A percentile compares a stretch with the other conserved stretches of the same genome.
These are phyloP conservation scores for Hipposideros larvatus DNA, from an alignment of 2,797 vertebrate species.

Conservation along the genomic window DNA sequence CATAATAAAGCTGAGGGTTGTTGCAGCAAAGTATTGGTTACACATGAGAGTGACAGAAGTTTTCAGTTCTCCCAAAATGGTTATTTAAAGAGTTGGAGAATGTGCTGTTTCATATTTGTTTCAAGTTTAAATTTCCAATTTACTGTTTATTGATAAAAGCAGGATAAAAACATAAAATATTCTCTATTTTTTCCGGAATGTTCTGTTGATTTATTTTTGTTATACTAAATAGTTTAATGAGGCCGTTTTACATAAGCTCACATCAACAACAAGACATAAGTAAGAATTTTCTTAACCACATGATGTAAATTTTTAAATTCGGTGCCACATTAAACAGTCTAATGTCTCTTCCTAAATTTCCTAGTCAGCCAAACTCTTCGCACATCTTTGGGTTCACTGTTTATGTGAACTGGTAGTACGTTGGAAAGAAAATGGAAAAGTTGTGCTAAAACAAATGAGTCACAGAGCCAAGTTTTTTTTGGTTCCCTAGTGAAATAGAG, in stretches of 20 bases:
- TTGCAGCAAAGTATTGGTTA: neutral
- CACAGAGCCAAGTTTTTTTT: neutral
- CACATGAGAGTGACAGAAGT: neutral
- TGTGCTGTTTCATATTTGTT: neutral
- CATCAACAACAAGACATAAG: neutral
- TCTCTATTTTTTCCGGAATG: neutral
- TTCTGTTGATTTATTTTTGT: conserved; percentile 14
- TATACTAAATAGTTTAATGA: neutral
- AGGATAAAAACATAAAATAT: neutral
- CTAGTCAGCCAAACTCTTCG: neutral
- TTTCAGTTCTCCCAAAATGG: neutral
- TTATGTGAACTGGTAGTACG: neutral
- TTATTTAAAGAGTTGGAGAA: neutral
- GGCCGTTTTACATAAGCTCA: neutral
- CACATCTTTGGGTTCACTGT: neutral
- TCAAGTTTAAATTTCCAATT: neutral
- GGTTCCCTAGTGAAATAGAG: neutral
- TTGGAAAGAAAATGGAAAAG: neutral
- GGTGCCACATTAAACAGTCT: neutral
- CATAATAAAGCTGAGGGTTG: neutral
- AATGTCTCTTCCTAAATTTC: neutral
- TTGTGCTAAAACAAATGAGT: neutral
- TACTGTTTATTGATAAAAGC: conserved; percentile 23
- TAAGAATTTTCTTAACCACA: neutral
- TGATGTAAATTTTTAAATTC: neutral